Evolutionary conservation across 2,797 vertebrate species (phyloP).

Genomic region (Poeciliopsis gracilis): DNA sequence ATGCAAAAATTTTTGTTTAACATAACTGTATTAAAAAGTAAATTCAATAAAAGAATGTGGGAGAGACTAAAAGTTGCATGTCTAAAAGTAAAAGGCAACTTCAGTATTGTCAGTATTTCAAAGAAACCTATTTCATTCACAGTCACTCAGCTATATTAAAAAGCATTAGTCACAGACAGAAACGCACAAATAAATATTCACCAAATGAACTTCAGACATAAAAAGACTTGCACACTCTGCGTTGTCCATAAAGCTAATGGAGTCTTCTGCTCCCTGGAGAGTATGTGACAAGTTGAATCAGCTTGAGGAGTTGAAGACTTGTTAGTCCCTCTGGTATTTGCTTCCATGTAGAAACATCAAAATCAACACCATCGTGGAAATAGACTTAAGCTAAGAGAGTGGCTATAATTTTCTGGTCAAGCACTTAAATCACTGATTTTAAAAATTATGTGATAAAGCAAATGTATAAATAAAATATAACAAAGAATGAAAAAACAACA

Average conservation of each 20-base stretch:
- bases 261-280: conserved; percentile 43
- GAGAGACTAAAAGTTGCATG: conserved; percentile 11
- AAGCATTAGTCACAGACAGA: conserved; percentile 37
- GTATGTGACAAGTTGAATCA: conserved; percentile 89
- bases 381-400: background rate
- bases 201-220: conserved; percentile 24
- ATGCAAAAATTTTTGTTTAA: conserved; percentile 13
- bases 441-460: background rate
- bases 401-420: background rate
- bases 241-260: background rate
- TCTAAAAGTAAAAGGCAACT: conserved; percentile 44
- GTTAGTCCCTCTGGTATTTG: background rate
- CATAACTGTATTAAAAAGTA: conserved; percentile 53
- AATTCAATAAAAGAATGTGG: conserved; percentile 45
- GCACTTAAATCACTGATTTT: background rate
- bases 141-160: conserved; percentile 57
- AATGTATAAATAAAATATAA: background rate
- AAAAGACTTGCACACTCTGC: conserved; percentile 48
- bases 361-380: background rate
- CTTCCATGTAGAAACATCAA: background rate
- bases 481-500: background rate
- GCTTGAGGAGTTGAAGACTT: conserved; percentile 65
- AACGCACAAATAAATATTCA: conserved; percentile 50
- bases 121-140: conserved; percentile 33
- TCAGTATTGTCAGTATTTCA: conserved; percentile 22